Base-by-base conservation (phyloP, 2,797 vertebrate genomes). In the Gallinago stenura region DNA sequence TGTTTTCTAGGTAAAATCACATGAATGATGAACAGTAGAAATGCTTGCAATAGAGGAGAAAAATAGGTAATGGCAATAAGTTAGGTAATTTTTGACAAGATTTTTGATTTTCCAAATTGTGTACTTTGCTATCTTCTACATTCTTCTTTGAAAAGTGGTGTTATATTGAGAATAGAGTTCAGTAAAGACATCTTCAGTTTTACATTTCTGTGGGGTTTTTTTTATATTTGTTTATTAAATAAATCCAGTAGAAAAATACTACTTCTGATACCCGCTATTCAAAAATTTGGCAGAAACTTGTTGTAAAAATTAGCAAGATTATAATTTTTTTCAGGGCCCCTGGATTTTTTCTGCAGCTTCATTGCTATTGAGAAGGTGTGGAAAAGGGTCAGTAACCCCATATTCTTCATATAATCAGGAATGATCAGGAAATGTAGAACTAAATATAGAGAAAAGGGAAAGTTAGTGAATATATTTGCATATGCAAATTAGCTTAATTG, bases 401-500 rank as follows among this genome's bases (percentile, higher is more conserved):
- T 92, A 96, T 96, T 96, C 93, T 97, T 95, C 83, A 87, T 91
- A 84, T 98, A 96, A 98, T 98, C 96, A 95, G 95, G 95, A 98
- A 98, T 98, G 94, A 97, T 98, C 98, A 98, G 96, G 98, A 98
- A 98, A 98, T 97, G 91, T 97, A 97, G 98, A 98, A 98, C 98
- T 98, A 98, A 98, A 98, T 98, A 98, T 98, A 98, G 98, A 98
- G 98, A 98, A 98, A 98, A 98, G 96, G 96, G 98, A 98, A 98
- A 98, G 98, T 98, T 98, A 97, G 97, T 97, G 97, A 96, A 98
- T 98, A 97, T 98, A 98, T 98, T 98, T 98, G 98, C 98, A 98
- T 98, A 98, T 98, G 98, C 98, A 98, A 98, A 98, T 98, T 98
- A 98, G 97, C 98, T 98, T 98, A 98, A 98, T 98, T 98, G 98